Percentiles rank a stretch among this genome's conserved stretches.
These are phyloP conservation scores for Lamprotornis superbus DNA, from an alignment of 2,113 vertebrate species.

Conservation along the genomic window DNA sequence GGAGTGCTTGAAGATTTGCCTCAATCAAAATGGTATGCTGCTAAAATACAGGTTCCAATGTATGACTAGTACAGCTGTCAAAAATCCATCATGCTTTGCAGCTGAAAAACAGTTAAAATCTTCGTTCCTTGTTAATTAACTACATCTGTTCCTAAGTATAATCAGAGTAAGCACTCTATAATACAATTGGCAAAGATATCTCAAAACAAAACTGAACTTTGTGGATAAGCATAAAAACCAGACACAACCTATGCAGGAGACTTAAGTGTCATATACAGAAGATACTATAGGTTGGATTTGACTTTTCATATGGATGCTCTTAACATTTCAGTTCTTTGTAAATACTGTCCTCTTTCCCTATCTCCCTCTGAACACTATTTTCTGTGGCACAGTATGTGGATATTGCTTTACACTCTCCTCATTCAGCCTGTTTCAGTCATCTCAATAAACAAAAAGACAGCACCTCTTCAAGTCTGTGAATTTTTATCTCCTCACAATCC, in stretches of 20 bases:
- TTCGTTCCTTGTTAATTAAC: background rate
- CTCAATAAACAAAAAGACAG: rapidly evolving
- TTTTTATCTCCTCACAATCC: background rate
- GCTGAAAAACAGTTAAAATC: background rate
- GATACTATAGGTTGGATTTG: background rate
- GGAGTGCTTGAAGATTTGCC: background rate
- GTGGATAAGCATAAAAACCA: background rate
- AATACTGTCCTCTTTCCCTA: background rate
- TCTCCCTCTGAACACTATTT: background rate
- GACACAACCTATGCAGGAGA: background rate
- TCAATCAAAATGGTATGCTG: background rate
- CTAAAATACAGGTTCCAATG: background rate
- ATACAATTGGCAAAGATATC: background rate
- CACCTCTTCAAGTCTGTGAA: background rate
- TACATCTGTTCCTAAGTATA: background rate
- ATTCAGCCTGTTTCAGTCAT: background rate
- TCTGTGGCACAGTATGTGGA: background rate
- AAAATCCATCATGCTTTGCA: background rate
- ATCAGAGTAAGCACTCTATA: background rate
- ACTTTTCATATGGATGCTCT: background rate
- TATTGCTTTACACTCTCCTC: background rate
- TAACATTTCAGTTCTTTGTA: background rate
- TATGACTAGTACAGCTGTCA: background rate
- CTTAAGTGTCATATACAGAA: background rate
- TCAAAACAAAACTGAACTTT: background rate